Evolutionary conservation across 2,113 vertebrate genomes (phyloP), one percentile per base, ranked within the genome.

Genomic region (Perca flavescens): DNA sequence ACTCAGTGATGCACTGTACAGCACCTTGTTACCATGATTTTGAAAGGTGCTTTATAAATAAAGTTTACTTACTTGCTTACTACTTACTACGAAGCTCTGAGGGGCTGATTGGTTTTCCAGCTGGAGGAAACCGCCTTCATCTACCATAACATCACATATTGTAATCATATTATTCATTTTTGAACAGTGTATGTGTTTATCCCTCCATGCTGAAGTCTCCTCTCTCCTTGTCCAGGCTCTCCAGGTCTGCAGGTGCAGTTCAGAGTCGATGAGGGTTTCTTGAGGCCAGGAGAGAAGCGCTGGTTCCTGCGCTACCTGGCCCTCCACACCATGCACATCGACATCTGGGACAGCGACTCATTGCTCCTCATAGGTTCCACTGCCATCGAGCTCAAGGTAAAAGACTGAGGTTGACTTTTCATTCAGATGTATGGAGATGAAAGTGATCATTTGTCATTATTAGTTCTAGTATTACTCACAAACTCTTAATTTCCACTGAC

Each of bases 331-430:
- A 93, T 99, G 80, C 97, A 98, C 88, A 91, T 99, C 0, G 98
- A 99, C 0, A 50, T 97, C 69, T 99, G 98, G 98, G 97, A 99
- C 1, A 97, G 97, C 9, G 95, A 97, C 72, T 98, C 98, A 0
- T 64, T 99, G 92, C 97, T 98, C 10, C 97, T 99, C 0, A 80
- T 99, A 0, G 98, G 98, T 2, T 99, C 98, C 0, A 93, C 97
- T 0, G 96, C 96, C 0, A 88, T 99, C 0, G 96, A 91, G 46
- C 93, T 99, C 87, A 96, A 98, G 97, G 98, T 99, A 94, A 53
- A 66, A 19, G 8, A 22, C 47, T 31, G 22, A 28, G 17, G 17
- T 36, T 3, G 3, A 9, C 8, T 8, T 7, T 2, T n/a, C 13
- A 69, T 6, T 52, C n/a, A 15, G 28, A 16, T 43, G 6, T 22